These are phyloP conservation scores for Hafferia zeledoni DNA, from an alignment of 2,797 vertebrate species.

Conservation along the genomic window DNA sequence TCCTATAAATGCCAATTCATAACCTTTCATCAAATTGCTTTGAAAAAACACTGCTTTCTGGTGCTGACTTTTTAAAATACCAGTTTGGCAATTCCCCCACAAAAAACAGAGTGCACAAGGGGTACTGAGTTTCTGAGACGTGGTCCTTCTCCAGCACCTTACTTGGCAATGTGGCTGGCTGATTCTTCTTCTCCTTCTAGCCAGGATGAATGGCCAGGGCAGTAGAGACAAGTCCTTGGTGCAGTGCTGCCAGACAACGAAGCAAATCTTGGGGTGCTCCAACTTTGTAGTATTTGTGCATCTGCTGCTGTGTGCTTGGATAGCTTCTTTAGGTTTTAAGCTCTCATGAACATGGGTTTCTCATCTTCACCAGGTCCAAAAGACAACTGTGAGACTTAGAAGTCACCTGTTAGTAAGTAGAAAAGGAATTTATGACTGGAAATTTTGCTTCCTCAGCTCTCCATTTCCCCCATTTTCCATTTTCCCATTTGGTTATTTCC, in stretches of 20 bases:
- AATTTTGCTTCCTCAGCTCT: background rate
- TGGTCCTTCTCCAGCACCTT: background rate
- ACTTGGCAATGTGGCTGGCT: background rate
- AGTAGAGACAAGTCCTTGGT: background rate
- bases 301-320: background rate
- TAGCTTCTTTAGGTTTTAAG: background rate
- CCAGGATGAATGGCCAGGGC: background rate
- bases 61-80: background rate
- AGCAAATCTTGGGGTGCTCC: background rate
- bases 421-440: background rate
- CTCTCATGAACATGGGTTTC: background rate
- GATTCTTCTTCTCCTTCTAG: background rate
- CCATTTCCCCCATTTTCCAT: background rate
- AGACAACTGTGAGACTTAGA: background rate
- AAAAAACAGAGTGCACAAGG: fast-evolving
- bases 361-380: background rate
- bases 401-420: background rate
- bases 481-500: background rate
- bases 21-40: background rate
- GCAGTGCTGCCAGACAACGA: background rate
- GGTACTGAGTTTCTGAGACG: background rate
- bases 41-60: background rate
- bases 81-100: background rate
- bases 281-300: background rate
- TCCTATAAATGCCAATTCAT: background rate